Evolutionary conservation across 2,113 vertebrate genomes (phyloP).

Genomic region (Mesitornis unicolor): DNA sequence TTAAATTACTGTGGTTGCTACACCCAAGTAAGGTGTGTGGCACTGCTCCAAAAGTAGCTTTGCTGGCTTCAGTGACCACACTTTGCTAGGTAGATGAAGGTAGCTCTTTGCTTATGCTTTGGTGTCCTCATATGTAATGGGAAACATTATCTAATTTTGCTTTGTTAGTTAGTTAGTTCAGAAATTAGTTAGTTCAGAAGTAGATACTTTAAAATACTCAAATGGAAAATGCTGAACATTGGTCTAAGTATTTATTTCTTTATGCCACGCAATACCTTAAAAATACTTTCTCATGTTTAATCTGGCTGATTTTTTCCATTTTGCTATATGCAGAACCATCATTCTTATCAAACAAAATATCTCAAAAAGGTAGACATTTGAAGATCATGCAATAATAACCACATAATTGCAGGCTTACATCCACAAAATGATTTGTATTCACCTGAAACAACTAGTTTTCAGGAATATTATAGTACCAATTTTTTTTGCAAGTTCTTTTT

Average conservation of each 20-base stretch:
- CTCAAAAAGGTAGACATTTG: not conserved
- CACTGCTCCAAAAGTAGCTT: not conserved
- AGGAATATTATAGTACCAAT: not conserved
- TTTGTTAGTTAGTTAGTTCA: not conserved
- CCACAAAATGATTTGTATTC: not conserved
- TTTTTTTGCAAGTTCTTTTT: not conserved
- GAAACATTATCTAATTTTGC: too few relatives aligned
- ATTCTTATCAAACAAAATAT: not conserved
- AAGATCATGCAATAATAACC: not conserved
- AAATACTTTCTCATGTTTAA: not conserved
- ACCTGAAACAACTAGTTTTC: not conserved
- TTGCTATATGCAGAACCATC: not conserved
- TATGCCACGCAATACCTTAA: not conserved
- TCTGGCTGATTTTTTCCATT: not conserved
- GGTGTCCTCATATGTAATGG: not conserved
- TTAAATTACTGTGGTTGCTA: slow-evolving; percentile 54
- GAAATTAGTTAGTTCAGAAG: not conserved
- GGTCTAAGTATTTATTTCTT: not conserved
- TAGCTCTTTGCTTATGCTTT: not conserved
- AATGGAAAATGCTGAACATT: not conserved
- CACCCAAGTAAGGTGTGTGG: rapidly evolving
- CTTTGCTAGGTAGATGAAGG: not conserved
- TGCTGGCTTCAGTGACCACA: not conserved
- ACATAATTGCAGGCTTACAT: not conserved
- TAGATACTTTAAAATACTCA: not conserved